These are phyloP conservation scores for Pipistrellus nathusii DNA, from an alignment of 2,797 vertebrate species.

Conservation along the genomic window DNA sequence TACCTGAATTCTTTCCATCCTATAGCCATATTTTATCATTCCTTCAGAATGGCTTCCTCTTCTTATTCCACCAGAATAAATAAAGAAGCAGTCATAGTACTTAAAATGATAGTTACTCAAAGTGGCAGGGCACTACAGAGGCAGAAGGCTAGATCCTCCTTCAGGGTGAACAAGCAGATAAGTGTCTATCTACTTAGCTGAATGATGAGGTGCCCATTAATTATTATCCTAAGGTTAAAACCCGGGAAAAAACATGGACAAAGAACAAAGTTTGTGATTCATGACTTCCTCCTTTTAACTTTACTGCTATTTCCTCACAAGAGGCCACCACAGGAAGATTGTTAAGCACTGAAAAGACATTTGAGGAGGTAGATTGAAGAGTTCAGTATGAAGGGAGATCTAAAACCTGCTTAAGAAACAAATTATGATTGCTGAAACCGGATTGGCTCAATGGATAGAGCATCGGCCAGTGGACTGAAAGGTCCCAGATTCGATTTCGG, in stretches of 20 bases:
- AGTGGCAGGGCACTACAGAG: not conserved
- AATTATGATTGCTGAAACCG: conserved; percentile 55
- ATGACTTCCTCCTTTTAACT: conserved; percentile 78
- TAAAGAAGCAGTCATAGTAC: not conserved
- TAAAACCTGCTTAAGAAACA: conserved; percentile 64
- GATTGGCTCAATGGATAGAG: too few species aligned
- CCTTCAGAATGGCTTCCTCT: not conserved
- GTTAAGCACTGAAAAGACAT: conserved; percentile 69
- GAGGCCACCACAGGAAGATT: conserved; percentile 76
- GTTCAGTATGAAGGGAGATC: conserved; percentile 57
- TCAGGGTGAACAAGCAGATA: not conserved
- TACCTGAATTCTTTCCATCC: not conserved
- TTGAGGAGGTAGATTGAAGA: conserved; percentile 69
- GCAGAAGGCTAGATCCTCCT: not conserved
- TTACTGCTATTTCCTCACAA: conserved; percentile 74
- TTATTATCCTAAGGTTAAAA: conserved; percentile 69
- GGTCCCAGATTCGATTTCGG: too few species aligned
- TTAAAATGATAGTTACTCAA: conserved; percentile 29
- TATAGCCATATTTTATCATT: conserved; percentile 16
- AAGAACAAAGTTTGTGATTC: conserved; percentile 79
- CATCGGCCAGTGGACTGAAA: too few species aligned
- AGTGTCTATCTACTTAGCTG: conserved; percentile 48
- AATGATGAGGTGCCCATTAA: conserved; percentile 70
- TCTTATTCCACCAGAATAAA: conserved; percentile 55
- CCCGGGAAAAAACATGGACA: conserved; percentile 30